phyloP scores from a whole-genome alignment of 2,888 invertebrate species.

The Xanthia icteritia region DNA sequence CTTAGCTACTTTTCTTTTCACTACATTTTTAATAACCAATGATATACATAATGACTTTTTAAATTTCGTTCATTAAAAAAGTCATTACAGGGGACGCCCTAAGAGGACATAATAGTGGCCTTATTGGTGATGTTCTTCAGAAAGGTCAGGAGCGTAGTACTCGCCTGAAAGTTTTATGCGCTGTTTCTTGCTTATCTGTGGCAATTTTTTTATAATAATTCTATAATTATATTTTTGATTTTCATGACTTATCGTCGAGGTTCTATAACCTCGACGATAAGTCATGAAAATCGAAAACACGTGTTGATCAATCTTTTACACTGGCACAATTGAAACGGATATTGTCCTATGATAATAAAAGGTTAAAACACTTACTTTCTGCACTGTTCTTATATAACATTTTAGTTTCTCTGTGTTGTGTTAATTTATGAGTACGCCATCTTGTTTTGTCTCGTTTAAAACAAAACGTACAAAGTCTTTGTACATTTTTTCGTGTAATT shows the following conservation, averaged over 20 bases:
- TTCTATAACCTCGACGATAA: not conserved
- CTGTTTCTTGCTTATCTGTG: not conserved
- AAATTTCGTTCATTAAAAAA: too few species aligned
- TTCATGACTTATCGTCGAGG: too few species aligned
- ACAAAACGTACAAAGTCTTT: slow-evolving; percentile 30
- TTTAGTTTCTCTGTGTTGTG: slow-evolving; percentile 21
- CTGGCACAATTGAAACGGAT: too few species aligned
- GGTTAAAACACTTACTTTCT: not conserved
- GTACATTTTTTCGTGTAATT: slow-evolving; percentile 34
- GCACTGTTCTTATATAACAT: not conserved
- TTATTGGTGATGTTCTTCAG: too few species aligned
- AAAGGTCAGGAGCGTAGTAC: too few species aligned
- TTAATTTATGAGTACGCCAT: slow-evolving; percentile 45
- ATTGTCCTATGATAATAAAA: not conserved
- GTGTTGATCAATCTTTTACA: too few species aligned
- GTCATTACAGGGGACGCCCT: too few species aligned
- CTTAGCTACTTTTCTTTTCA: not conserved
- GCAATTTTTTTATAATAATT: not conserved
- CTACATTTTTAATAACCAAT: not conserved
- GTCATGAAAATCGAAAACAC: too few species aligned
- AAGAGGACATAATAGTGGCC: too few species aligned
- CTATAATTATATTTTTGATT: too few species aligned
- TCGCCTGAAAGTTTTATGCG: too few species aligned
- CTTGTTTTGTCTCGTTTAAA: slow-evolving; percentile 37
- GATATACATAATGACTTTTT: not conserved